A percentile compares a stretch with the other conserved stretches of the same genome.
phyloP scores from a whole-genome alignment of 1,140 invertebrate species.

The Ceratina australensis region DNA sequence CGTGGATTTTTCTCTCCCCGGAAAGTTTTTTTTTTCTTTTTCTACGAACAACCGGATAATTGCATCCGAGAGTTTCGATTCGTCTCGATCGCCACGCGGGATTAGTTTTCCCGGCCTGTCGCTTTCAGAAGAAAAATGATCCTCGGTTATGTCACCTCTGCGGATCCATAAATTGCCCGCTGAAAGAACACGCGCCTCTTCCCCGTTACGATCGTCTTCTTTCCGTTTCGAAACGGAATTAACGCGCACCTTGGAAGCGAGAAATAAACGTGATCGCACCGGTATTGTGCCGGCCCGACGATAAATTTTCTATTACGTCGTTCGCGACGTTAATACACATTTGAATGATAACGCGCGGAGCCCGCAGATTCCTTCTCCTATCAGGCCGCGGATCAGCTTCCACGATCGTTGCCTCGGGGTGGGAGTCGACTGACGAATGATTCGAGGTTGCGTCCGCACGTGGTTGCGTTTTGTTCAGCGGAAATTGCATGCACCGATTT shows the following conservation, averaged over 20 bases:
- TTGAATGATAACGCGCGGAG: slow-evolving; percentile 34
- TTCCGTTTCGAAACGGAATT: slow-evolving; percentile 9
- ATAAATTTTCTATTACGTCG: slow-evolving; percentile 45
- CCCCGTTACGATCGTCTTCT: too few relatives aligned
- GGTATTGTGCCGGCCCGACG: slow-evolving; percentile 9
- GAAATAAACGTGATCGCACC: slow-evolving; percentile 42
- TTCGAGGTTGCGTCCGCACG: not conserved
- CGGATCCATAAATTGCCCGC: slow-evolving; percentile 48
- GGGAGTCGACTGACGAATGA: not conserved
- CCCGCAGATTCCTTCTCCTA: slow-evolving; percentile 40
- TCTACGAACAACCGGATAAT: slow-evolving; percentile 26
- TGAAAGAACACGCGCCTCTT: slow-evolving; percentile 3
- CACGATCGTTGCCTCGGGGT: slow-evolving; percentile 38
- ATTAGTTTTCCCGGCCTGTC: slow-evolving; percentile 38
- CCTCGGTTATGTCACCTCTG: slow-evolving; percentile 33
- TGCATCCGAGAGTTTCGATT: slow-evolving; percentile 55
- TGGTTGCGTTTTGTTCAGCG: slow-evolving; percentile 1
- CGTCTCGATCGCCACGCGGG: slow-evolving; percentile 45
- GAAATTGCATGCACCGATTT: not conserved
- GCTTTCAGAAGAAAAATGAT: slow-evolving; percentile 51
- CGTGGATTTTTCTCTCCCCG: too few relatives aligned
- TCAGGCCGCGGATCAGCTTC: slow-evolving; percentile 17
- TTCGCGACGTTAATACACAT: slow-evolving; percentile 34
- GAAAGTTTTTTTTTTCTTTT: too few relatives aligned
- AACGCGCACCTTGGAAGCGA: slow-evolving; percentile 20